Conservation (phyloP, 2,797 vertebrate genomes). For the Poeciliopsis turneri region DNA sequence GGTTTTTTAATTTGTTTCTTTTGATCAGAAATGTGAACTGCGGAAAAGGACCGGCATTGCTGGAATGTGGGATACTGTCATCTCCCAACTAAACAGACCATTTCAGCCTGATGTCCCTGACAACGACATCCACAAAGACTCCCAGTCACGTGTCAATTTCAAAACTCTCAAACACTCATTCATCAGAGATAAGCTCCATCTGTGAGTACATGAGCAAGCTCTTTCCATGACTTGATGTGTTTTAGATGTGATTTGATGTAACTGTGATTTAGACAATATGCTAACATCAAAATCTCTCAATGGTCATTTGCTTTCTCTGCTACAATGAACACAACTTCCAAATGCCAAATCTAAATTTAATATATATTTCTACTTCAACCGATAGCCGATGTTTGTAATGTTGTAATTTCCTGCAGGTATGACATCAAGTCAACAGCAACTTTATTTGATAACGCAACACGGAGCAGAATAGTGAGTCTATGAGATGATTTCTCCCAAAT, state of each 20-base stretch:
- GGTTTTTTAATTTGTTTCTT: slow-evolving; percentile 18
- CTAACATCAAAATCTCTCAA: slow-evolving; percentile 14
- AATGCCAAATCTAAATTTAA: not conserved
- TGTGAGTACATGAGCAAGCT: slow-evolving; percentile 83
- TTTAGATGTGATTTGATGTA: slow-evolving; percentile 8
- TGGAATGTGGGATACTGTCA: slow-evolving; percentile 80
- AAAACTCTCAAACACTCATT: slow-evolving; percentile 93
- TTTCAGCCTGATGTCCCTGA: slow-evolving; percentile 88
- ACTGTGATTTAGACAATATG: slow-evolving; percentile 12
- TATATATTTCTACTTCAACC: not conserved
- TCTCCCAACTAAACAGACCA: slow-evolving; percentile 83
- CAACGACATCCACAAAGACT: slow-evolving; percentile 66
- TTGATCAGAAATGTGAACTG: slow-evolving; percentile 87
- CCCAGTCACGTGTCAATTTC: slow-evolving; percentile 75
- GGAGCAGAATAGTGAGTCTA: slow-evolving; percentile 94
- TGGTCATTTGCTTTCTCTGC: not conserved
- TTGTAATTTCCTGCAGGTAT: slow-evolving; percentile 80
- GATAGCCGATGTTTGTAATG: not conserved
- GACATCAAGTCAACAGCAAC: slow-evolving; percentile 92
- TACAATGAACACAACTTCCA: not conserved
- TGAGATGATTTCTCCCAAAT: not conserved
- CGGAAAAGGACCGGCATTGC: slow-evolving; percentile 85
- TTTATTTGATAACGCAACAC: slow-evolving; percentile 92
- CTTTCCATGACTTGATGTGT: not conserved
- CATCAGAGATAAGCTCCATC: slow-evolving; percentile 93